Base-by-base conservation (phyloP, 2,113 vertebrate genomes). In the Sisor rabdophorus region DNA sequence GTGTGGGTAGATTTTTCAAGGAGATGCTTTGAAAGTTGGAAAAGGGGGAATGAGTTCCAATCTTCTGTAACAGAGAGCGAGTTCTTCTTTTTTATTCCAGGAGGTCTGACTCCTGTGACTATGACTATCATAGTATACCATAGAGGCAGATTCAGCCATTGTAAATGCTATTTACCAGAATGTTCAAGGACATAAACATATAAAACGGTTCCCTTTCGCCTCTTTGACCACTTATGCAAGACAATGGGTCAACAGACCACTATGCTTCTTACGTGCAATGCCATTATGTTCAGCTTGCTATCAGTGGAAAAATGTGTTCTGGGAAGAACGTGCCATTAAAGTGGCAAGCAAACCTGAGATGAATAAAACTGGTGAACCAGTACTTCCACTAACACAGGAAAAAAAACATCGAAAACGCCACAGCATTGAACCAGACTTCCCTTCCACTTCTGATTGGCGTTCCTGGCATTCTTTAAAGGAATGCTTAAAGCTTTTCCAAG, bases 141-240 rank as follows among this genome's bases (percentile, higher is more conserved):
- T 12, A 8, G 24, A 50, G 67, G 36, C 26, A 77, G 20, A 60
- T 64, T 53, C 63, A 48, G 64, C 32, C 55, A 20, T 76, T 78
- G 59, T 61, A 47, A 20, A 78, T 63, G 47, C 55, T 16, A 75
- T 55, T 86, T 71, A 78, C 58, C 61, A 79, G 75, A 74, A 80
- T n/a, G 11, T 22, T 85, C 83, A 87, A 88, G 85, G 84, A 87
- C 83, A 81, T 52, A 69, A 64, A 68, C 48, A 72, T 64, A 58
- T 30, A 47, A 50, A 54, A 80, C n/a, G 48, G 68, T 79, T 75
- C 73, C 80, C 75, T 26, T 50, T 28, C 47, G 71, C 53, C 80
- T 74, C 68, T 56, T 82, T 59, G 75, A 79, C 47, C 71, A 65
- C 28, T n/a, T 6, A 16, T 53, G 60, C 52, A 22, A 40, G 71